Percentiles rank a stretch among this genome's conserved stretches.
These are phyloP conservation scores for Sinocyclocheilus grahami DNA, from an alignment of 2,113 vertebrate species.

Conservation along the genomic window DNA sequence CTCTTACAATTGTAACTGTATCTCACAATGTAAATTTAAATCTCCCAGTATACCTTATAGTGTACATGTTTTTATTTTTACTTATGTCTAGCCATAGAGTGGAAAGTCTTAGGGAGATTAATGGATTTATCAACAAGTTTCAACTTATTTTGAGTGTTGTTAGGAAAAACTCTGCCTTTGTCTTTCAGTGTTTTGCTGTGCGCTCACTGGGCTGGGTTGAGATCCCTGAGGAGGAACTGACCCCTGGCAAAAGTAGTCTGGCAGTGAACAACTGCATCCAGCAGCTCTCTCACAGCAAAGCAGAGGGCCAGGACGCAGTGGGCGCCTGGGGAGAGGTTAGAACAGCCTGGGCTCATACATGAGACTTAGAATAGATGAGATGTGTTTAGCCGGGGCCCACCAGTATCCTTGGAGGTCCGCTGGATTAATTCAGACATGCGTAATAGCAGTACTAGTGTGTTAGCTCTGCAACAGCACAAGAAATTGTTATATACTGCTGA, in stretches of 20 bases:
- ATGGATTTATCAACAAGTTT: not conserved
- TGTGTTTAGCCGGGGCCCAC: not conserved
- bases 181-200: constrained; percentile 88
- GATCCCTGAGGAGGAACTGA: constrained; percentile 93
- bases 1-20: not conserved
- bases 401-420: not conserved
- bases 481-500: not conserved
- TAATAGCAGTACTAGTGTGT: not conserved
- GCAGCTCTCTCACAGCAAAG: constrained; percentile 87
- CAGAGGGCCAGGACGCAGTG: constrained; percentile 72
- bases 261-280: constrained; percentile 96
- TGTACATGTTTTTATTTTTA: not conserved
- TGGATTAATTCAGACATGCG: not conserved
- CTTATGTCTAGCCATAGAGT: not conserved
- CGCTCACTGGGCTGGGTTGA: constrained; percentile 95
- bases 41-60: not conserved
- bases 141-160: not conserved
- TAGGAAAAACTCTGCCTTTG: not conserved
- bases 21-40: not conserved
- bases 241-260: constrained; percentile 94
- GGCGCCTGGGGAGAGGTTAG: constrained; percentile 87
- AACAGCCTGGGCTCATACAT: not conserved
- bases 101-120: not conserved
- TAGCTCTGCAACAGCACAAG: not conserved
- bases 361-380: not conserved